A percentile compares a stretch with the other conserved stretches of the same genome.
Evolutionary conservation across 1,140 invertebrate genomes (phyloP).

Genomic region (Eriosoma lanigerum): DNA sequence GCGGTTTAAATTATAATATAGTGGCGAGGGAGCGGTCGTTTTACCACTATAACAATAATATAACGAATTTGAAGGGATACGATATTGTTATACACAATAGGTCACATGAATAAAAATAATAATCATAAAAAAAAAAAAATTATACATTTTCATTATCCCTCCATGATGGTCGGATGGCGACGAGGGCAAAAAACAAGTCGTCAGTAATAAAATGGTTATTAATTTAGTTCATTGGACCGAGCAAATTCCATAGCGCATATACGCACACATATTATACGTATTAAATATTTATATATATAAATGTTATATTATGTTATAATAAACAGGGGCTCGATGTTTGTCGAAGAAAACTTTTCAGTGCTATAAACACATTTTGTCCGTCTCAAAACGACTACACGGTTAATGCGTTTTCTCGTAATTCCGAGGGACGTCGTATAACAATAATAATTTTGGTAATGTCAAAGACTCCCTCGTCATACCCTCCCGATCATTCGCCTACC

Average conservation of each 20-base stretch:
- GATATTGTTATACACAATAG: slow-evolving; percentile 26
- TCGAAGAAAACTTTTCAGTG: slow-evolving; percentile 21
- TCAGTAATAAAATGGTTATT: slow-evolving; percentile 48
- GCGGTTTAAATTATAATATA: background rate
- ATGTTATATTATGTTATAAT: slow-evolving; percentile 31
- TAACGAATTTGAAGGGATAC: slow-evolving; percentile 13
- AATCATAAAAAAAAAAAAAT: slow-evolving; percentile 3
- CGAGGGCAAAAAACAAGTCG: background rate
- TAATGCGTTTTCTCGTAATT: slow-evolving; percentile 44
- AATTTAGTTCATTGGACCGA: slow-evolving; percentile 44
- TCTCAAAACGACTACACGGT: slow-evolving; percentile 42
- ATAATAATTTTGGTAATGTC: slow-evolving; percentile 49
- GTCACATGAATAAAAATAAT: slow-evolving; percentile 19
- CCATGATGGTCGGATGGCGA: background rate
- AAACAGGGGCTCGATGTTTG: slow-evolving; percentile 28
- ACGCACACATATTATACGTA: background rate
- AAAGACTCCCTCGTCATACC: background rate
- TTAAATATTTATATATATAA: background rate
- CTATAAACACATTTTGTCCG: slow-evolving; percentile 44
- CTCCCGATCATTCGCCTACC: background rate
- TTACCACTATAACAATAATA: slow-evolving; percentile 20
- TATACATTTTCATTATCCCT: slow-evolving; percentile 42
- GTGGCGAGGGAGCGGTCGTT: slow-evolving; percentile 20
- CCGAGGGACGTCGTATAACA: slow-evolving; percentile 43
- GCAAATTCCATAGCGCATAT: slow-evolving; percentile 18